Evolutionary conservation across 2,113 vertebrate species (phyloP), one percentile per base, ranked within the genome.

Genomic region (Brachyistius frenatus): DNA sequence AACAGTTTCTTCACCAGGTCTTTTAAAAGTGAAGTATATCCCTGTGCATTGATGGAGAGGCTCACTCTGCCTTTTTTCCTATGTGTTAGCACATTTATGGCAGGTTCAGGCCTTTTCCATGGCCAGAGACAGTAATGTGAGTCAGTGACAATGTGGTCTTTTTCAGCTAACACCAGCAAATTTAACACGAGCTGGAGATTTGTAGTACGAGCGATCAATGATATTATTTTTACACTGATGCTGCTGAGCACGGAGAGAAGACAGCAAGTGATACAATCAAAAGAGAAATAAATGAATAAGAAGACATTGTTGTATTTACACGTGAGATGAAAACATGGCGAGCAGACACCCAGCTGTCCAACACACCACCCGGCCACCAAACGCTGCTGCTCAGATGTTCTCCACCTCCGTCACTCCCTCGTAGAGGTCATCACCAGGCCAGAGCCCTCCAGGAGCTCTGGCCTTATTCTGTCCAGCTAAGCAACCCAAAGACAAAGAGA

Each of bases 61-160:
- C 16, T 30, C 52, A 4, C 39, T 66, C 73, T 39, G 41, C 49
- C 30, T 66, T 76, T 66, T 71, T 32, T 65, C 47, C 47, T 61
- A 10, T 57, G 55, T 11, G 33, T 87, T 74, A 68, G 32, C 66
- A 81, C 69, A 71, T 85, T 76, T 61, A 75, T 61, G 63, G 63
- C 70, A 68, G 52, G 65, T 15, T 66, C 39, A 37, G 46, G 32
- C 7, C 23, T 77, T 89, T 88, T 86, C 72, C 79, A 2, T 13
- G 36, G 36, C 2, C 6, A 46, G 35, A 69, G 76, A 82, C 83
- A 90, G 53, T 52, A 78, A 74, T 75, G 41, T 76, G 63, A 46
- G 1, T 85, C 68, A 54, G 41, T 53, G 63, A 55, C 72, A 75
- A 73, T 70, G 68, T 80, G 61, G 65, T 57, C 31, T 71, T 55